Base-by-base conservation (phyloP, 1,140 invertebrate genomes). In the Drosophila ogumai region DNA sequence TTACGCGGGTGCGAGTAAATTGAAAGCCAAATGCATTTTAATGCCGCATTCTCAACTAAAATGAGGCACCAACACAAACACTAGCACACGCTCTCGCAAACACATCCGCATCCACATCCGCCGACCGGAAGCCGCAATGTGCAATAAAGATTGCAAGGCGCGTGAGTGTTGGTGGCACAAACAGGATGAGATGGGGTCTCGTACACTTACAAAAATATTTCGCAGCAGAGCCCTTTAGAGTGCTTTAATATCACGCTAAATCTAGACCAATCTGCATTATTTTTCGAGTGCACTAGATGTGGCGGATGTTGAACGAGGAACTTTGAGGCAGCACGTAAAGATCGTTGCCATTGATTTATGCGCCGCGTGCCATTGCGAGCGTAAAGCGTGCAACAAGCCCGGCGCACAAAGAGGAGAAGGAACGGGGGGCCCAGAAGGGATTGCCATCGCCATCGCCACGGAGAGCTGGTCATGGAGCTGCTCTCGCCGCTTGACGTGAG, bases 281-380 rank as follows among this genome's bases (percentile, higher is more conserved):
- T 46, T 38, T 55, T 17, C 12, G 12, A 28, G 66, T 66, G 69
- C 25, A 31, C 19, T 57, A 25, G 40, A 41, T 52, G 75, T 50
- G 49, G 25, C 52, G 66, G 63, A 54, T 55, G 65, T 40, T 59
- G 63, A 68, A 66, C 31, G 43, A 72, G 36, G 69, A 73, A 73
- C 52, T 79, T 79, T 79, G 54, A 73, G 58, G 75, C 61, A 66
- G 85, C 85, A 90, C 85, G 85, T 90, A 90, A 81, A 81, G 85
- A 90, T 90, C 85, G 85, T 90, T 90, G 73, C 85, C 85, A 90
- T 90, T 90, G 85, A 90, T 90, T 90, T 90, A 90, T 90, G 85
- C 81, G 68, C 81, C 47, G 80, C 85, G 85, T 88, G 84, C 80
- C 80, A 72, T 19, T 31, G 65, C 69, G 73, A 81, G 85, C 81